Percentiles rank a stretch among this genome's conserved stretches.
Evolutionary conservation across 2,797 vertebrate genomes (phyloP).

Genomic region (Holocentrus rufus): DNA sequence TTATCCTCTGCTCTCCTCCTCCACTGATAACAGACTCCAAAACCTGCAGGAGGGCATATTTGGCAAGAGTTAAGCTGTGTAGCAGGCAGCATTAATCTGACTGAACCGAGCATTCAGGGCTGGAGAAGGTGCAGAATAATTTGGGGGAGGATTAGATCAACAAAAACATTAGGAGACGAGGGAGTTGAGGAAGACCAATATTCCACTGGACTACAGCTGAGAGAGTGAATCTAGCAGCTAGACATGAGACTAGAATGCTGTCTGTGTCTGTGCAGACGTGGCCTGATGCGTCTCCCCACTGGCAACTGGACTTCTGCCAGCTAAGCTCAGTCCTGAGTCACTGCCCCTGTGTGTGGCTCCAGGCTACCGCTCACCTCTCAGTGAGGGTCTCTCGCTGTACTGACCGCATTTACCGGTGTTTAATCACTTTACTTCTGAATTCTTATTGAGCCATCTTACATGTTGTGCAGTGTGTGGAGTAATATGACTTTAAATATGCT

Average conservation of each 20-base stretch:
- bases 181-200: constrained; percentile 11
- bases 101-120: constrained; percentile 41
- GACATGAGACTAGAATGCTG: constrained; percentile 21
- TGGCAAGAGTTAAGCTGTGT: constrained; percentile 25
- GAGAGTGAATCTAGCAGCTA: constrained; percentile 35
- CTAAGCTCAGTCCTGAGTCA: constrained; percentile 58
- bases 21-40: constrained; percentile 25
- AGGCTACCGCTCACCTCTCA: constrained; percentile 25
- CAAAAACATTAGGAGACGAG: constrained; percentile 13
- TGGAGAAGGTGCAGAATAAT: constrained; percentile 51
- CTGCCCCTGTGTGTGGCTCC: constrained; percentile 32
- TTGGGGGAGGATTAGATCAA: constrained; percentile 34
- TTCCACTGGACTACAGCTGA: constrained; percentile 22
- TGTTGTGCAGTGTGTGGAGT: background rate
- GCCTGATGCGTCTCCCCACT: constrained; percentile 67
- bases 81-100: constrained; percentile 53
- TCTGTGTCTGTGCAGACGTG: constrained; percentile 52
- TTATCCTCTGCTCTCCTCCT: background rate
- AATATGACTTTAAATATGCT: background rate
- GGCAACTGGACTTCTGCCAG: constrained; percentile 62
- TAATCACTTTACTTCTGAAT: background rate
- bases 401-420: background rate
- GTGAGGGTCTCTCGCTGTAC: constrained; percentile 19
- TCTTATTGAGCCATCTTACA: too few relatives aligned
- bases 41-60: constrained; percentile 32